A percentile compares a stretch with the other conserved stretches of the same genome.
These are phyloP conservation scores for Epizoanthus stellaris DNA, from an alignment of 92 coral and sea anemone species.

Conservation along the genomic window DNA sequence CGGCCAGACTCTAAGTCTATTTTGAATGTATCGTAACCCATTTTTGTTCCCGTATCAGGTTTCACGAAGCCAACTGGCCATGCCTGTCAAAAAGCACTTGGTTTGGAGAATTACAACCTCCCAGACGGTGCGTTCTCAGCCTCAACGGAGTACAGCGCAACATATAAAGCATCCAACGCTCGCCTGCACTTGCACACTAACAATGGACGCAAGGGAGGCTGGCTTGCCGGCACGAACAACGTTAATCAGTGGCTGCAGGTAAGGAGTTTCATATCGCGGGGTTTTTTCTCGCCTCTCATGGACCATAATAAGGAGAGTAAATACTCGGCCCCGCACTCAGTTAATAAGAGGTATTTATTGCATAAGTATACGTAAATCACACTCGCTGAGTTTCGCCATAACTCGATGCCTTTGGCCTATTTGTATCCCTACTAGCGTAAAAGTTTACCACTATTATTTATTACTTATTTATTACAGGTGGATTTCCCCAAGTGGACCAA, in stretches of 20 bases:
- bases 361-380: too few relatives aligned
- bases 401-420: not conserved
- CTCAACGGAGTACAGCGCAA: not conserved
- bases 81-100: conserved; percentile 17
- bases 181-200: conserved; percentile 21
- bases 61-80: conserved; percentile 4
- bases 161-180: not conserved
- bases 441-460: not conserved
- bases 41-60: not conserved
- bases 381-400: not conserved
- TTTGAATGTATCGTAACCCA: too few relatives aligned
- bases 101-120: not conserved
- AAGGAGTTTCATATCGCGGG: not conserved
- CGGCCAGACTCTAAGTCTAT: too few relatives aligned
- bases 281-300: not conserved
- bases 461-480: not conserved
- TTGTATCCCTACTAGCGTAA: not conserved
- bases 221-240: not conserved
- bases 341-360: not conserved
- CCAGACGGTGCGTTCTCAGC: conserved; percentile 16
- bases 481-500: conserved; percentile 23
- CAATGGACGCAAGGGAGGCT: not conserved
- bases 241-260: conserved; percentile 15
- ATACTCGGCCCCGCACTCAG: not conserved
- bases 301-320: not conserved